These are phyloP conservation scores for Drosophila kambysellisi DNA, from an alignment of 2,888 invertebrate species.

Conservation along the genomic window DNA sequence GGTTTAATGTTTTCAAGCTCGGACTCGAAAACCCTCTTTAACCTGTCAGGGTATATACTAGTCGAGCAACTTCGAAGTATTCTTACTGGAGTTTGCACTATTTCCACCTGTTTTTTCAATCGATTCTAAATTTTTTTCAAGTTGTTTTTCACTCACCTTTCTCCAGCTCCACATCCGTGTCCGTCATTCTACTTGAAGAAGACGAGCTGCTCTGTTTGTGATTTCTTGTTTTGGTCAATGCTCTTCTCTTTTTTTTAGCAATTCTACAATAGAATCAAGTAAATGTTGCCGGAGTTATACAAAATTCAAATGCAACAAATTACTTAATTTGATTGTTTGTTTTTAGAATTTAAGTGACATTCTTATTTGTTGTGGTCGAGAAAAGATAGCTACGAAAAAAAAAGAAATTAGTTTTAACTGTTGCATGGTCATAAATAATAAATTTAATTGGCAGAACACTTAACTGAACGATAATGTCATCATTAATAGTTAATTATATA, in stretches of 20 bases:
- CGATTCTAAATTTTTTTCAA: background rate
- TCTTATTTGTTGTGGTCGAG: conserved; percentile 5
- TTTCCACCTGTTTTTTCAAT: background rate
- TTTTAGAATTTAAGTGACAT: background rate
- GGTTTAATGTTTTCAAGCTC: background rate
- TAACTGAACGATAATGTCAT: background rate
- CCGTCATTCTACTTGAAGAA: conserved; percentile 24
- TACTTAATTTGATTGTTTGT: background rate
- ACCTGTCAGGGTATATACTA: background rate
- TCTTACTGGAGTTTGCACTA: background rate
- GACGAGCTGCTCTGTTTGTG: background rate
- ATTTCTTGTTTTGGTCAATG: background rate
- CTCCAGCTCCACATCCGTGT: conserved; percentile 42
- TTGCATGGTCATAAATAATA: conserved; percentile 14
- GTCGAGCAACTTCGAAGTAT: background rate
- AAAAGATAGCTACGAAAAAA: background rate
- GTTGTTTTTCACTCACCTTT: conserved; percentile 33
- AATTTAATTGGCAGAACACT: background rate
- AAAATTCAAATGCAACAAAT: conserved; percentile 13
- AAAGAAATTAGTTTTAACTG: conserved; percentile 7
- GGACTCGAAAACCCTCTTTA: background rate
- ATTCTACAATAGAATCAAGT: too few species aligned
- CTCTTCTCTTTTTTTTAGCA: background rate
- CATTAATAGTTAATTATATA: background rate
- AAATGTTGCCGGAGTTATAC: background rate